Evolutionary conservation across 30 jellyfish, hydroid and myxozoan genomes (phyloP).

Genomic region (Pelagia noctiluca): DNA sequence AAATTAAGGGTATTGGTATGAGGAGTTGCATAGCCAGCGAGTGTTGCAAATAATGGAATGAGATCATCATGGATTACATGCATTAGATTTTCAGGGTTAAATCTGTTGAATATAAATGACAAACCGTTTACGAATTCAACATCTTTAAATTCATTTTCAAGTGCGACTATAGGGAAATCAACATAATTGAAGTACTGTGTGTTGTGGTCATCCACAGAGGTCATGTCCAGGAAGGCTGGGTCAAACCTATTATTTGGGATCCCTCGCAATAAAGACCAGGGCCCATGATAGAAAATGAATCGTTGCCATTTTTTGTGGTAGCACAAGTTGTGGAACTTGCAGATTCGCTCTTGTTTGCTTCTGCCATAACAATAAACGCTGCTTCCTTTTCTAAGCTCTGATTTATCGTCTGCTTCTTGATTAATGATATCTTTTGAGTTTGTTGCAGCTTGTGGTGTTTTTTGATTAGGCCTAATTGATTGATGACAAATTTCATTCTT

Average conservation of each 20-base stretch:
- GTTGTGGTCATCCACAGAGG: conserved; percentile 89
- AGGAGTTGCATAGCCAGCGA: neutral
- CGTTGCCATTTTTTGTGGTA: conserved; percentile 37
- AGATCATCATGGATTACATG: conserved; percentile 95
- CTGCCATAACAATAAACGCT: conserved; percentile 78
- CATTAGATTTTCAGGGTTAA: conserved; percentile 94
- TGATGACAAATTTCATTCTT: neutral
- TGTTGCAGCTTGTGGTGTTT: neutral
- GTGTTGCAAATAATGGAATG: conserved; percentile 76
- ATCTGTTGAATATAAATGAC: conserved; percentile 77
- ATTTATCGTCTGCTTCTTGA: neutral
- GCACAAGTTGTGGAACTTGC: conserved; percentile 84
- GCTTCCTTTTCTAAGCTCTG: conserved; percentile 49
- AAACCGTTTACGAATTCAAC: conserved; percentile 9
- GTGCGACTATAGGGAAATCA: conserved; percentile 63
- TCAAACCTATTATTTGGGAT: conserved; percentile 60
- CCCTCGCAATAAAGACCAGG: conserved; percentile 37
- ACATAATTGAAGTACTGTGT: conserved; percentile 77
- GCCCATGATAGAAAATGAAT: conserved; percentile 83
- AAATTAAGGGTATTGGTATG: neutral
- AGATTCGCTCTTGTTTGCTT: conserved; percentile 54
- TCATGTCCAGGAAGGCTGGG: conserved; percentile 80
- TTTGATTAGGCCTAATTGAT: neutral
- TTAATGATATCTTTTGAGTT: neutral
- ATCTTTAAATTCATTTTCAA: conserved; percentile 16